A percentile compares a stretch with the other conserved stretches of the same genome.
Conservation (phyloP, 2,888 invertebrate species). For the Sphaeridia pumilis region DNA sequence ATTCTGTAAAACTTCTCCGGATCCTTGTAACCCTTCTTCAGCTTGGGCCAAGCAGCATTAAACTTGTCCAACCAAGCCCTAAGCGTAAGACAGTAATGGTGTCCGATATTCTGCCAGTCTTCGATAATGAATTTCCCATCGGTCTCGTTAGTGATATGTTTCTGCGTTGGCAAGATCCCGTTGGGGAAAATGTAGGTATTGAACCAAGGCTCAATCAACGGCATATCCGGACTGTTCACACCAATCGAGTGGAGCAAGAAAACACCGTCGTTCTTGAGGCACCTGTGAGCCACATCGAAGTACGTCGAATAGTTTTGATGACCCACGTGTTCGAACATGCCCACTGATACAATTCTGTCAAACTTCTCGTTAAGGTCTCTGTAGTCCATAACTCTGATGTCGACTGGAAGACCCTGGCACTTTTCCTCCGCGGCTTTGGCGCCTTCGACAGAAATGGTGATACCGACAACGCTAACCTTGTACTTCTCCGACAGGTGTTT, state of each 20-base stretch:
- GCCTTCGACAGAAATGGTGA: conserved; percentile 6
- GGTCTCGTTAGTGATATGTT: conserved; percentile 1
- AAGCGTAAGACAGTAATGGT: conserved; percentile 9
- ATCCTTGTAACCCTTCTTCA: conserved; percentile 8
- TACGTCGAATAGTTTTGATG: conserved; percentile 6
- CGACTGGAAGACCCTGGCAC: conserved; percentile 8
- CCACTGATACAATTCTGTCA: conserved; percentile 15
- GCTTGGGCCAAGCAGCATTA: conserved; percentile 12
- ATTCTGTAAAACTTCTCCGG: conserved; percentile 13
- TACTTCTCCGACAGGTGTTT: conserved; percentile 12
- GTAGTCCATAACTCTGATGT: conserved; percentile 13
- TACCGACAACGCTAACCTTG: conserved; percentile 5
- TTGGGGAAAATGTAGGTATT: conserved; percentile 7
- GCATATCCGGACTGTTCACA: background rate
- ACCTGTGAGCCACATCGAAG: conserved; percentile 5
- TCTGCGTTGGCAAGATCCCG: conserved; percentile 5
- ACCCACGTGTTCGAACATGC: conserved; percentile 15
- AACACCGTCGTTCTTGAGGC: conserved; percentile 9
- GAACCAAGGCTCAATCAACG: conserved; percentile 2
- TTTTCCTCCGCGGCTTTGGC: background rate
- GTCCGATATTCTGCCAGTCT: conserved; percentile 16
- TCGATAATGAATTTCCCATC: conserved; percentile 9
- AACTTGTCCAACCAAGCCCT: conserved; percentile 8
- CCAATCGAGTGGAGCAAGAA: conserved; percentile 14
- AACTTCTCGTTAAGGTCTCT: conserved; percentile 14